These are phyloP conservation scores for Scelioninae gen. 2 DNA, from an alignment of 2,888 invertebrate genomes.

Conservation along the genomic window DNA sequence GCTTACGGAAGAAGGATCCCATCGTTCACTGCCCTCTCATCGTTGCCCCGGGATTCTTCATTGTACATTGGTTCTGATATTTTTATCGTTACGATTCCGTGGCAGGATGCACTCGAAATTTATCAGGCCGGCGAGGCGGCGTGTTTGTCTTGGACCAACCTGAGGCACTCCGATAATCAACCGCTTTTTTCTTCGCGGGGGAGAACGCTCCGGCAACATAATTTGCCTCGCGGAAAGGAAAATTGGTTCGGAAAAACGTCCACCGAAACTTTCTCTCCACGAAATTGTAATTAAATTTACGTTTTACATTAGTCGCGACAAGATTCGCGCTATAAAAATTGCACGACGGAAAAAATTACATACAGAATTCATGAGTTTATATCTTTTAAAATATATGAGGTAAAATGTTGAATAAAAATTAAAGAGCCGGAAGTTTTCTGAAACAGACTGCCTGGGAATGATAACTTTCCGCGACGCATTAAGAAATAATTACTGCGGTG, in stretches of 20 bases:
- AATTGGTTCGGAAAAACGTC: no score
- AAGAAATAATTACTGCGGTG: not conserved
- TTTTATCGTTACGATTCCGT: constrained; percentile 14
- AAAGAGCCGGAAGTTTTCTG: not conserved
- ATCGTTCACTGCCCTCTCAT: constrained; percentile 47
- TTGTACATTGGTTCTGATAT: constrained; percentile 30
- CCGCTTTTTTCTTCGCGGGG: not conserved
- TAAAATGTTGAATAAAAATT: constrained; percentile 7
- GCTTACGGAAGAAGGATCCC: constrained; percentile 41
- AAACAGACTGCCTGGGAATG: not conserved
- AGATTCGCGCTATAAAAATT: constrained; percentile 21
- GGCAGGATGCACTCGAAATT: constrained; percentile 11
- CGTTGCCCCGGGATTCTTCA: constrained; percentile 43
- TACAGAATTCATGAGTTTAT: constrained; percentile 24
- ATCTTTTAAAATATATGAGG: constrained; percentile 6
- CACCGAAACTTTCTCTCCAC: not conserved
- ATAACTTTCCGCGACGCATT: not conserved
- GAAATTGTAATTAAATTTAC: constrained; percentile 21
- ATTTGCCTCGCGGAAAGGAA: no score
- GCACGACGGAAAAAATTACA: constrained; percentile 17
- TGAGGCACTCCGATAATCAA: not conserved
- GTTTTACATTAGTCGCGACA: not conserved
- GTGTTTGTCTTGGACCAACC: no score
- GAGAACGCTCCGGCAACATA: no score
- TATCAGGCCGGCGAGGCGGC: not conserved